Percentiles rank a stretch among this genome's conserved stretches.
phyloP scores from a whole-genome alignment of 1,140 invertebrate genomes.

The Neodiprion fabricii region DNA sequence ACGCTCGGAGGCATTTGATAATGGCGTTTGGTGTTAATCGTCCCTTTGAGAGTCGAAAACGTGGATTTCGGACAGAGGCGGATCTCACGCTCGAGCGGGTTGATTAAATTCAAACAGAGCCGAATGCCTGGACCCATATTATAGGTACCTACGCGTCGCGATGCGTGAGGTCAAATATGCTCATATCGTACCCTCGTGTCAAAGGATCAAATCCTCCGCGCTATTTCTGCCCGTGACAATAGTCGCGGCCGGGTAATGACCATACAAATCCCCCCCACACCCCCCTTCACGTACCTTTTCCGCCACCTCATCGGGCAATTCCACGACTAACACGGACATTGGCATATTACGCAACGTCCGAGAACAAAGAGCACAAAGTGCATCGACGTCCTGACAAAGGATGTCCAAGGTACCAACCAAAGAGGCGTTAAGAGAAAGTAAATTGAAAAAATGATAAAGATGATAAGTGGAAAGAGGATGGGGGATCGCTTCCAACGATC shows the following conservation, averaged over 20 bases:
- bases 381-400: too few relatives aligned
- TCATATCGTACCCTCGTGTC: conserved; percentile 46
- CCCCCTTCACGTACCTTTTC: too few relatives aligned
- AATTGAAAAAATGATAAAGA: too few relatives aligned
- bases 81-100: conserved; percentile 56
- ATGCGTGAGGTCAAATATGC: conserved; percentile 55
- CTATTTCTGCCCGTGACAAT: too few relatives aligned
- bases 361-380: too few relatives aligned
- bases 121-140: conserved; percentile 44
- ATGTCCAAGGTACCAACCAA: too few relatives aligned
- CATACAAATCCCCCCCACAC: too few relatives aligned
- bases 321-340: not conserved
- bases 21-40: conserved; percentile 59
- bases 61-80: conserved; percentile 28
- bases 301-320: not conserved
- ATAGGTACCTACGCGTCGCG: conserved; percentile 22
- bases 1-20: conserved; percentile 33
- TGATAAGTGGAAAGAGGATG: too few relatives aligned
- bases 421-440: too few relatives aligned
- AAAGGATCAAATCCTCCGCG: conserved; percentile 31
- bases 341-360: too few relatives aligned
- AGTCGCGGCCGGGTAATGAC: too few relatives aligned
- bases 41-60: conserved; percentile 46
- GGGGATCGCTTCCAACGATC: too few relatives aligned
- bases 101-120: conserved; percentile 61